Evolutionary conservation across 2,797 vertebrate species (phyloP), one percentile per base, ranked within the genome.

Genomic region (Cercopithecus neglectus): DNA sequence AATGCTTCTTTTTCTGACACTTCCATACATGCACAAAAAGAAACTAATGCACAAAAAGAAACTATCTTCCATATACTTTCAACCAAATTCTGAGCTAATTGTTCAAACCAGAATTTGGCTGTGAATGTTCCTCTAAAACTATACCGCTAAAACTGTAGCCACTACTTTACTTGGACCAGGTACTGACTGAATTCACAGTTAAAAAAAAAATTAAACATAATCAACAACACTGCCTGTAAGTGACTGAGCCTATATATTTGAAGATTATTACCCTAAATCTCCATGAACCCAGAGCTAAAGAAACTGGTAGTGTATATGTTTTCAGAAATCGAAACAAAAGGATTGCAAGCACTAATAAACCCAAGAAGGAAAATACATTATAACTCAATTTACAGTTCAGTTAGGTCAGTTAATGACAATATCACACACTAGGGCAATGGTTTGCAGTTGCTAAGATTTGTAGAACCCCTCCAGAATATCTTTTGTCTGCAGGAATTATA

Each of bases 321-420:
- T 94, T 92, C 83, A 86, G n/a, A 95, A 96, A 81, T 10, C 6
- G 2, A 94, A 97, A 76, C 36, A 94, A 93, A 84, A 5, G 13
- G 39, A 50, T 74, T 44, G 14, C 3, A 93, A 91, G 44, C 53
- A 94, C 64, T 88, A 80, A 93, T 72, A 94, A 88, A 72, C 19
- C 70, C 39, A 59, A 76, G 61, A 50, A 83, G 57, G 70, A 30
- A 94, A 83, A 76, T 57, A 76, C 53, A 72, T 80, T 90, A 21
- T 48, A 84, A 82, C 13, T 93, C 50, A 92, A 74, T 36, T 91
- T 87, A 88, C 80, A 95, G 19, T 57, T 87, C 86, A 67, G 55
- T 67, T 55, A 53, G 8, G n/a, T 57, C 28, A 64, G 22, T 74
- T 93, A 94, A 96, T 64, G 61, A 83, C 55, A 94, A 39, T 72